These are phyloP conservation scores for Eutolmus rufibarbis DNA, from an alignment of 2,888 invertebrate genomes.

Conservation along the genomic window DNA sequence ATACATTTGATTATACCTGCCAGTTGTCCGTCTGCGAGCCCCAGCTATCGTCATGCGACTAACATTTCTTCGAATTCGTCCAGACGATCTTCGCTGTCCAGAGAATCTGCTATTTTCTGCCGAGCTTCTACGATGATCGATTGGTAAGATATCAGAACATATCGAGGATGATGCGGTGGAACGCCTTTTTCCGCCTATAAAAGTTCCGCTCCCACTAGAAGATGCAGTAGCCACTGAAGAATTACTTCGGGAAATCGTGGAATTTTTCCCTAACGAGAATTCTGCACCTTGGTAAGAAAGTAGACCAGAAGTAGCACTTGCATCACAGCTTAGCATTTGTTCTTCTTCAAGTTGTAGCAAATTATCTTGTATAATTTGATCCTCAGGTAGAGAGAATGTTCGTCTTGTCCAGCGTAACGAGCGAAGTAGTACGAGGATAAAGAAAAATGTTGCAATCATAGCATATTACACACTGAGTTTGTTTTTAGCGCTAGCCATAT, in stretches of 20 bases:
- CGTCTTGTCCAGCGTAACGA: slow-evolving; percentile 60
- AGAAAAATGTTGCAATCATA: slow-evolving; percentile 63
- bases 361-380: slow-evolving; percentile 2
- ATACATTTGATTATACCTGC: slow-evolving; percentile 57
- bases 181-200: slow-evolving; percentile 59
- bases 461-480: slow-evolving; percentile 46
- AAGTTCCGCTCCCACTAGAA: slow-evolving; percentile 59
- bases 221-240: slow-evolving; percentile 62
- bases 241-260: slow-evolving; percentile 60
- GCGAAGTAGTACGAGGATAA: slow-evolving; percentile 62
- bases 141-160: slow-evolving; percentile 58
- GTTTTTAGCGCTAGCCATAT: not conserved
- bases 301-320: slow-evolving; percentile 36
- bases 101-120: slow-evolving; percentile 58
- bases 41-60: slow-evolving; percentile 61
- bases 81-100: slow-evolving; percentile 58
- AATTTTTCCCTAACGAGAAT: slow-evolving; percentile 54
- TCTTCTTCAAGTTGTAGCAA: not conserved
- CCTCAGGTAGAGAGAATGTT: not conserved
- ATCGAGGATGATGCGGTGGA: slow-evolving; percentile 61
- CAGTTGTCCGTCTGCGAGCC: slow-evolving; percentile 61
- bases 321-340: not conserved
- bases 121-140: slow-evolving; percentile 60
- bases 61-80: slow-evolving; percentile 59
- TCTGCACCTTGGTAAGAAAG: slow-evolving; percentile 55